Base-by-base conservation (phyloP, 2,888 invertebrate genomes). In the Brachynemurus nebulosus region DNA sequence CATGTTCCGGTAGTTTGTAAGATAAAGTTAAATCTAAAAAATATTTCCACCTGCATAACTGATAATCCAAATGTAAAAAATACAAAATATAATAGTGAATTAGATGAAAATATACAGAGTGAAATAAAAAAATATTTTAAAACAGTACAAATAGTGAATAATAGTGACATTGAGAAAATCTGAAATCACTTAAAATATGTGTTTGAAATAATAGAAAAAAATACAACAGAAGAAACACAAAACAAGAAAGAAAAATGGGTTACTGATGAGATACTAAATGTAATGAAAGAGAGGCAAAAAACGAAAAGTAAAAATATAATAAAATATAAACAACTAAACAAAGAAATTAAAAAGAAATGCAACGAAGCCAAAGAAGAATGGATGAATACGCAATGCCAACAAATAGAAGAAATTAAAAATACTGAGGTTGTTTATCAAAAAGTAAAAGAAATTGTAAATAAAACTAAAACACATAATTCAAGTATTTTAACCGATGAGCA, bases 1-100 rank as follows among this genome's bases (percentile, higher is more conserved):
- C 35, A 35, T 35, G 35, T 35, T 16, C 35, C 35, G 16, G 35
- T 35, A 9, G 35, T 35, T 16, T 35, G 35, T 35, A 35, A 35
- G 3, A 16, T 35, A 16, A 35, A 35, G 16, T 14, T 35, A 17
- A 14, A 17, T 35, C 16, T 35, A 5, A 35, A 35, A 6, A 35
- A 27, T n/a, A n/a, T n/a, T n/a, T n/a, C n/a, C n/a, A n/a, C n/a
- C n/a, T n/a, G n/a, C n/a, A n/a, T n/a, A n/a, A n/a, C n/a, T n/a
- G n/a, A n/a, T n/a, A n/a, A n/a, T n/a, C n/a, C n/a, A n/a, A n/a
- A n/a, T n/a, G n/a, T n/a, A n/a, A n/a, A n/a, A n/a, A n/a, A n/a
- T n/a, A n/a, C n/a, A n/a, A n/a, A n/a, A n/a, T n/a, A n/a, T n/a
- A n/a, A 27, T n/a, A 27, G 27, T 27, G 11, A 27, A 23, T 23